Percentiles rank a stretch among this genome's conserved stretches.
Evolutionary conservation across 2,113 vertebrate species (phyloP).

Genomic region (Catharus bicknelli): DNA sequence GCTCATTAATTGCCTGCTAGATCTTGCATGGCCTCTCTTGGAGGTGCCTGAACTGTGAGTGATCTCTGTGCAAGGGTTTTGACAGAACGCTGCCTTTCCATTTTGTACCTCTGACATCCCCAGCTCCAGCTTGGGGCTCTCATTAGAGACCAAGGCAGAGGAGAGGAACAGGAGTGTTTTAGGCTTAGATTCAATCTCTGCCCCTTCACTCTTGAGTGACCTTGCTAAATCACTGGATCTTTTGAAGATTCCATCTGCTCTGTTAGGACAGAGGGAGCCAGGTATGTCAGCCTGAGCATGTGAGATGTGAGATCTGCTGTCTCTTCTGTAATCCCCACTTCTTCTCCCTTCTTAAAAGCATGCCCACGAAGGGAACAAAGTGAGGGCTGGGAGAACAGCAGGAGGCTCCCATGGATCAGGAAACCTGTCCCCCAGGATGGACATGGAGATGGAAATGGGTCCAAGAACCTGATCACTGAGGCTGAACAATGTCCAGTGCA

Average conservation of each 20-base stretch:
- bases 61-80: not conserved
- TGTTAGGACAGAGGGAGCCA: not conserved
- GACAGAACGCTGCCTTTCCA: not conserved
- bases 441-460: rapidly evolving
- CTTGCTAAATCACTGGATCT: not conserved
- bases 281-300: not conserved
- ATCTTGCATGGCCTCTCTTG: not conserved
- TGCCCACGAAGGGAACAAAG: not conserved
- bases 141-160: not conserved
- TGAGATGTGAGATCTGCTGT: not conserved
- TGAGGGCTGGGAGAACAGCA: not conserved
- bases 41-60: not conserved
- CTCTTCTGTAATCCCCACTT: not conserved
- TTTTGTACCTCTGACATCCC: not conserved
- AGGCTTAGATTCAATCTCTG: not conserved
- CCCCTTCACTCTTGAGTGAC: not conserved
- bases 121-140: not conserved
- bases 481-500: not conserved
- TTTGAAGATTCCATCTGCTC: not conserved
- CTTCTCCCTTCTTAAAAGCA: not conserved
- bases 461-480: not conserved
- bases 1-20: constrained; percentile 1
- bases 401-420: not conserved
- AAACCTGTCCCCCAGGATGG: rapidly evolving
- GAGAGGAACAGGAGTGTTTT: not conserved